Percentiles rank a stretch among this genome's conserved stretches.
These are phyloP conservation scores for Carlito syrichta DNA, from an alignment of 2,113 vertebrate species.

Conservation along the genomic window DNA sequence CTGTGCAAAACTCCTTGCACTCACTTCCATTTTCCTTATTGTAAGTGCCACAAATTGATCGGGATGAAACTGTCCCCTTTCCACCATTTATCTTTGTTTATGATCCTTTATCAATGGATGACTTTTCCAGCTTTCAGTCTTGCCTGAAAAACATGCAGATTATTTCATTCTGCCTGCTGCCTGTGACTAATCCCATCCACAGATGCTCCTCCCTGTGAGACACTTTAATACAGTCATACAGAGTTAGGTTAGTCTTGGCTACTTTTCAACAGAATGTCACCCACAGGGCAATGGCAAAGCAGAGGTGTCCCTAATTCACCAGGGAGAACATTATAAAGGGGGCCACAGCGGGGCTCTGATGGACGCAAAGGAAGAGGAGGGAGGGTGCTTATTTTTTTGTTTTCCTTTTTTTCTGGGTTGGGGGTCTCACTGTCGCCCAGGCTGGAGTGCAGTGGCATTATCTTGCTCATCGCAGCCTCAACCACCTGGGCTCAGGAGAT, in stretches of 20 bases:
- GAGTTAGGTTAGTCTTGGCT: neutral
- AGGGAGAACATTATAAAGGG: neutral
- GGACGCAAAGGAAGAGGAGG: neutral
- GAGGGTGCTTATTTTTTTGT: no score
- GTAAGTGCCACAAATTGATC: fast-evolving
- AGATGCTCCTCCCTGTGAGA: no score
- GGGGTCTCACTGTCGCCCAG: no score
- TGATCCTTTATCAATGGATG: neutral
- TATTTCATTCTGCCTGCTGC: neutral
- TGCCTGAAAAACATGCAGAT: neutral
- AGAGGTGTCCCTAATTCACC: neutral
- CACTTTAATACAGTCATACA: no score
- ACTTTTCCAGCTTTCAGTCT: neutral
- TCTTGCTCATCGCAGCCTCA: no score
- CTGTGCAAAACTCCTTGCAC: neutral
- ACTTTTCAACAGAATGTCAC: neutral
- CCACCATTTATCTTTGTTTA: neutral
- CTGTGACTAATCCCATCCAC: neutral
- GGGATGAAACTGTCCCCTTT: neutral
- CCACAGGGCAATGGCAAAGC: neutral
- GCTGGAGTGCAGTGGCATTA: no score
- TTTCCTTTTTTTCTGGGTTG: no score
- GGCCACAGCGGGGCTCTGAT: no score
- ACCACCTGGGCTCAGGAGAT: no score
- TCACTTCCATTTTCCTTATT: neutral